Evolutionary conservation across 1,140 invertebrate species (phyloP), one percentile per base, ranked within the genome.

Genomic region (Eufriesea mexicana): DNA sequence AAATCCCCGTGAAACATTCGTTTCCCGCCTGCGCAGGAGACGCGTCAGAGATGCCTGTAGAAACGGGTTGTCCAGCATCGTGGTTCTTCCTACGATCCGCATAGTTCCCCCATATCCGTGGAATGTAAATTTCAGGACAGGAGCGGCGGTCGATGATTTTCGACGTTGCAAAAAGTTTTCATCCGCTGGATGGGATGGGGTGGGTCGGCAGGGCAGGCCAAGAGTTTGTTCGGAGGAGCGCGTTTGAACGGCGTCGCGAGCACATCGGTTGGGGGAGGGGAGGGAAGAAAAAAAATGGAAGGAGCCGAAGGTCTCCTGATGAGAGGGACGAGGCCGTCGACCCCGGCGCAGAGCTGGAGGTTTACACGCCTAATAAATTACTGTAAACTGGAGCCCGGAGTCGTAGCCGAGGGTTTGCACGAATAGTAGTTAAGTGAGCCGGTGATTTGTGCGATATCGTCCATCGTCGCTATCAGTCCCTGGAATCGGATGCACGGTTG

Each of bases 401-500:
- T 83, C 49, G 72, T 66, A 61, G 79, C 49, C 76, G 49, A 88
- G 67, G 79, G 55, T 83, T 85, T 70, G 87, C 90, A 88, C 90
- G 89, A 89, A 92, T 89, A 86, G 90, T 89, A 91, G 91, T 91
- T 91, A 91, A 90, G 87, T 67, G 79, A 85, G 68, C 79, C 85
- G 88, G 92, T 92, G 92, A 93, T 93, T 92, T 92, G 92, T 92
- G 91, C 91, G 92, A 92, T 92, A 92, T 91, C 91, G 89, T 90
- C 84, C 90, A 86, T 90, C 87, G 82, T 85, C 88, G 73, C 87
- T 93, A 93, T 92, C 92, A 88, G 86, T 86, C 90, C 81, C 76
- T 86, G 89, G 90, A 91, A 93, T 92, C 92, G 88, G 89, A 88
- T 90, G 91, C 89, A 88, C 90, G 84, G 62, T 70, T 87, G 80